These are phyloP conservation scores for Megaceryle torquata DNA, from an alignment of 2,113 vertebrate species.

Conservation along the genomic window DNA sequence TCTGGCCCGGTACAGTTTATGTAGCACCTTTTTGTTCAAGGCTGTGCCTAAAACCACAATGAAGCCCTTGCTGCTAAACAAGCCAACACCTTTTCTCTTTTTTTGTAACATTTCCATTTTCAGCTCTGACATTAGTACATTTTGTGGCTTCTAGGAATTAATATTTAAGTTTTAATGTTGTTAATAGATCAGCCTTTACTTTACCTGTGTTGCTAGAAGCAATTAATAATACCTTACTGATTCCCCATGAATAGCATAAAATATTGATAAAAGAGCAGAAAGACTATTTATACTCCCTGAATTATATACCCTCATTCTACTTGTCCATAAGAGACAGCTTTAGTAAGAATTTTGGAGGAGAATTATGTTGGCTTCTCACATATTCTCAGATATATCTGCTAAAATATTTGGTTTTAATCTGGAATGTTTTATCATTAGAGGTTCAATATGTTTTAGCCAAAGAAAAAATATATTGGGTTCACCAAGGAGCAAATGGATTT, in stretches of 20 bases:
- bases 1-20: background rate
- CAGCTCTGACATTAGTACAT: background rate
- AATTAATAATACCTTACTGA: slow-evolving; percentile 60
- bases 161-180: slow-evolving; percentile 56
- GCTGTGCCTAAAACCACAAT: slow-evolving; percentile 2
- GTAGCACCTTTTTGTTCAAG: background rate
- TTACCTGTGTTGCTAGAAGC: slow-evolving; percentile 46
- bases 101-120: background rate
- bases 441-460: background rate
- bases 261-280: slow-evolving; percentile 60
- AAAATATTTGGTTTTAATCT: background rate
- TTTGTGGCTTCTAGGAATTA: slow-evolving; percentile 36
- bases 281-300: slow-evolving; percentile 56
- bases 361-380: background rate
- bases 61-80: slow-evolving; percentile 8
- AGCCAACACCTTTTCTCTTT: background rate
- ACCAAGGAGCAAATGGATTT: background rate
- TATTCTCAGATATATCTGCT: background rate
- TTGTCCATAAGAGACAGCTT: slow-evolving; percentile 13
- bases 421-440: background rate
- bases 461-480: background rate
- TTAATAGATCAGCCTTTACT: slow-evolving; percentile 50
- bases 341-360: slow-evolving; percentile 9
- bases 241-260: slow-evolving; percentile 47
- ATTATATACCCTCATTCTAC: slow-evolving; percentile 8